Evolutionary conservation across 2,888 invertebrate species (phyloP).

Genomic region (Macropis europaea): DNA sequence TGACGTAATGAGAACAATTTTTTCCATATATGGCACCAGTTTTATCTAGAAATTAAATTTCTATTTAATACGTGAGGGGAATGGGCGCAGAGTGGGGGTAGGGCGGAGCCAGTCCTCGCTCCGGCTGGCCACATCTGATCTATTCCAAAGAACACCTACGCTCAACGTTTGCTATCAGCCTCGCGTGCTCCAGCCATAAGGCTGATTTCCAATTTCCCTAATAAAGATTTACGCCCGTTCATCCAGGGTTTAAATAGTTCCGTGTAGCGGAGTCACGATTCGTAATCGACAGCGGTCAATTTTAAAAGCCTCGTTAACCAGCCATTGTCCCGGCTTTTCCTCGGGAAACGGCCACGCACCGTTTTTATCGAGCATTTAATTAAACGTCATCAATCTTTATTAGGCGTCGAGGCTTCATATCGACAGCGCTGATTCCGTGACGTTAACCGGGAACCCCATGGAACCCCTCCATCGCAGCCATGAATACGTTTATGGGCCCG

Average conservation of each 20-base stretch:
- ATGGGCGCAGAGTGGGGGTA: too few species aligned
- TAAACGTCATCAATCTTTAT: conserved; percentile 78
- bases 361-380: conserved; percentile 73
- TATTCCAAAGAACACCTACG: too few species aligned
- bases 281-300: conserved; percentile 47
- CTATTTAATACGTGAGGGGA: too few species aligned
- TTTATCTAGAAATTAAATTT: too few species aligned
- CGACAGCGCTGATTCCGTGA: conserved; percentile 75
- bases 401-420: conserved; percentile 74
- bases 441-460: conserved; percentile 66
- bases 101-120: too few species aligned
- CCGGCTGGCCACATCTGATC: too few species aligned
- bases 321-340: conserved; percentile 32
- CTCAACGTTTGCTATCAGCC: too few species aligned
- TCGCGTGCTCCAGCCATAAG: neutral
- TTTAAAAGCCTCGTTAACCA: conserved; percentile 58
- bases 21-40: too few species aligned
- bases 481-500: conserved; percentile 74
- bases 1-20: too few species aligned
- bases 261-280: conserved; percentile 15
- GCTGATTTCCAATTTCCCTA: neutral
- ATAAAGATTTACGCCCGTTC: conserved; percentile 13
- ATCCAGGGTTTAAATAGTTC: neutral
- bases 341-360: conserved; percentile 41
- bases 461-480: conserved; percentile 57